Evolutionary conservation across 37 sponge, comb jelly and placozoan genomes (phyloP), one percentile per base, ranked within the genome.

Genomic region (Oopsacas minuta): DNA sequence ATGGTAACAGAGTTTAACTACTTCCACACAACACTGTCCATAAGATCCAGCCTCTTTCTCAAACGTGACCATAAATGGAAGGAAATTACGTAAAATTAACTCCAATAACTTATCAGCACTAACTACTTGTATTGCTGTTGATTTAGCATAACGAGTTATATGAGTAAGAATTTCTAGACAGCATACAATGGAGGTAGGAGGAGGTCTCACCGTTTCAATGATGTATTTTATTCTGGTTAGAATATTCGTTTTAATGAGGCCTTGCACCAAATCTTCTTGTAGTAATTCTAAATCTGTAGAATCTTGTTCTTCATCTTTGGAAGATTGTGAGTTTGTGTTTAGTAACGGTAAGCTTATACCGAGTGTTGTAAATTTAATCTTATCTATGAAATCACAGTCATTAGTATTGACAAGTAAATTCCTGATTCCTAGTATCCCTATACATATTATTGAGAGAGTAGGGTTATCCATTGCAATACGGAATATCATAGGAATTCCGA

Each of bases 381-480:
- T 10, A 3, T 61, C 32, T n/a, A 61, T 25, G 75, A 61, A 61
- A 32, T 61, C 75, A 10, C 20, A 10, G 28, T 61, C 75, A n/a
- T 5, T 61, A 20, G 22, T n/a, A n/a, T 61, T 61, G 30, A 61
- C 75, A 7, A 61, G 22, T 34, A 61, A 61, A n/a, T 61, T 61
- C 75, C 75, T 10, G 30, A 61, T 12, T 7, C 75, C 75, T 12
- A 61, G 75, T 32, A 61, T 61, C 1, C 75, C 75, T 61, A 61
- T 20, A 34, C 75, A 61, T 34, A 61, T 10, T 25, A 61, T 61
- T 10, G 75, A n/a, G 7, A 61, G 17, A 0, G 83, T 37, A 36
- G 82, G 82, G 0, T 93, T 91, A 82, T 95, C 95, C 81, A 95
- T 82, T 20, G 93, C 37, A 53, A 86, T 86, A n/a, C 95, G 83